phyloP scores from a whole-genome alignment of 2,797 vertebrate species.

The Falco concolor region DNA sequence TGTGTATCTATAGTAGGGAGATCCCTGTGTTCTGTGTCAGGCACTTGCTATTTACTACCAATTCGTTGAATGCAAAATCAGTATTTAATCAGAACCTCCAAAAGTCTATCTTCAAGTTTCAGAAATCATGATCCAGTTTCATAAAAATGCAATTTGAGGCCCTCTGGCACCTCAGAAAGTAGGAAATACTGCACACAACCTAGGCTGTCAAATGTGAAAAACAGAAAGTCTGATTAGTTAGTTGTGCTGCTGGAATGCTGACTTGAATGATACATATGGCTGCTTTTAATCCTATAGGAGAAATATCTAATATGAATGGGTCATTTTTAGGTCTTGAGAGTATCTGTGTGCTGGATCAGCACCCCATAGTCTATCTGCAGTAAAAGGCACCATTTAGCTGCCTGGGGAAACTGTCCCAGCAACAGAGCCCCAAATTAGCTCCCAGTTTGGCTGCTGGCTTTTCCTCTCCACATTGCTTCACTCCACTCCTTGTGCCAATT shows the following conservation, averaged over 20 bases:
- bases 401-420: not conserved
- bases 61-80: not conserved
- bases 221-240: not conserved
- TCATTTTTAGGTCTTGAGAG: not conserved
- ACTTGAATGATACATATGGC: not conserved
- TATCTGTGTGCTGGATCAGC: not conserved
- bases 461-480: accelerated
- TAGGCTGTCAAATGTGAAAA: not conserved
- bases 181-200: not conserved
- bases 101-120: not conserved
- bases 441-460: not conserved
- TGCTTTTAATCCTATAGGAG: not conserved
- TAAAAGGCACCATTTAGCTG: not conserved
- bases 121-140: not conserved
- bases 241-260: not conserved
- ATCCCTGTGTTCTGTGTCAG: not conserved
- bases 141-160: not conserved
- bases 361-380: not conserved
- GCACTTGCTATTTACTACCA: not conserved
- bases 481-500: not conserved
- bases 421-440: not conserved
- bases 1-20: not conserved
- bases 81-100: not conserved
- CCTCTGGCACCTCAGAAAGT: not conserved
- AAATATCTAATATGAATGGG: not conserved